These are phyloP conservation scores for Penaeus monodon DNA, from an alignment of 2,888 invertebrate genomes.

Conservation along the genomic window DNA sequence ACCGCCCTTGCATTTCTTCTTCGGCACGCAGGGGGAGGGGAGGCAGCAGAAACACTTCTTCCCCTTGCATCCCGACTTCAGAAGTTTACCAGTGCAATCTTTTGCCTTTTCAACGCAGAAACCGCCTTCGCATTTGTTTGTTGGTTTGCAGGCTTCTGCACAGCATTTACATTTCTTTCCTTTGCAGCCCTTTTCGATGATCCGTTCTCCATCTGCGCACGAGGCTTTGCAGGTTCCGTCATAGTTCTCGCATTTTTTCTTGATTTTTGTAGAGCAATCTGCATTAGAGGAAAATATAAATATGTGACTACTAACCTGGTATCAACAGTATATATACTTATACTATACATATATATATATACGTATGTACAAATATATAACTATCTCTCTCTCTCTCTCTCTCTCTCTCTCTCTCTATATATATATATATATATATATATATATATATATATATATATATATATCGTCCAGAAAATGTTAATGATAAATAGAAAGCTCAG, in stretches of 20 bases:
- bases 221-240: background rate
- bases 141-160: conserved; percentile 6
- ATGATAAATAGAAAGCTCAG: too few species aligned
- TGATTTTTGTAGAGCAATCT: background rate
- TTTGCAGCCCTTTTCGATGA: conserved; percentile 14
- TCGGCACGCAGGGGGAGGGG: background rate
- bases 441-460: too few species aligned
- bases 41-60: conserved; percentile 3
- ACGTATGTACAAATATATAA: too few species aligned
- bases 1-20: background rate
- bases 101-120: background rate
- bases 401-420: too few species aligned
- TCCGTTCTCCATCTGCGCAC: background rate
- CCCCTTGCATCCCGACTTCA: background rate
- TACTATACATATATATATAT: too few species aligned
- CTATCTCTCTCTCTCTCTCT: too few species aligned
- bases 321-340: too few species aligned
- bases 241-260: conserved; percentile 9
- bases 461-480: too few species aligned
- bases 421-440: too few species aligned
- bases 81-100: background rate
- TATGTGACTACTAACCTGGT: too few species aligned
- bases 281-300: background rate
- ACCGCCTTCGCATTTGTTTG: background rate
- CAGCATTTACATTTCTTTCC: background rate